Evolutionary conservation across 2,113 vertebrate genomes (phyloP).

Genomic region (Oncorhynchus clarkii): DNA sequence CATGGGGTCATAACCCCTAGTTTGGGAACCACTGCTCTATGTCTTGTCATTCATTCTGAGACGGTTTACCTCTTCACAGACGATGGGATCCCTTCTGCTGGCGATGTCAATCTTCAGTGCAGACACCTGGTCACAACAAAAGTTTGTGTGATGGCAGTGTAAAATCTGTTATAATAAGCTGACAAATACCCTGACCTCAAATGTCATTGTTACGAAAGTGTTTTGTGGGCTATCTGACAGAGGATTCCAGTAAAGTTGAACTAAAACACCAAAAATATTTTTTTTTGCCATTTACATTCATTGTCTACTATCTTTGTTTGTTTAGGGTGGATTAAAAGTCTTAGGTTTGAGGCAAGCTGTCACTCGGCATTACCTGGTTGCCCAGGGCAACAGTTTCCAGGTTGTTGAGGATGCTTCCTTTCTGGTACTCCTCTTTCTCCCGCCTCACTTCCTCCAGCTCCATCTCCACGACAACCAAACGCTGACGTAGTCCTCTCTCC

Average conservation of each 20-base stretch:
- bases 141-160: background rate
- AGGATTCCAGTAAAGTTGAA: too few relatives aligned
- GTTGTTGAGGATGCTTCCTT: constrained; percentile 35
- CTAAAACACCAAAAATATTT: background rate
- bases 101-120: constrained; percentile 65
- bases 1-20: too few relatives aligned
- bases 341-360: background rate
- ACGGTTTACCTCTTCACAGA: constrained; percentile 56
- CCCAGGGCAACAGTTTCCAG: constrained; percentile 36
- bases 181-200: too few relatives aligned
- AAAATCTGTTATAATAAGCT: too few relatives aligned
- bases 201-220: background rate
- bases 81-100: constrained; percentile 57
- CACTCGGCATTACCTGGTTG: constrained; percentile 57
- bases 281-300: background rate
- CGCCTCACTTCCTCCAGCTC: constrained; percentile 38
- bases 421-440: constrained; percentile 50
- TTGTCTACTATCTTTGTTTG: background rate
- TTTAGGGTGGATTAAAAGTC: background rate
- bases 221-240: too few relatives aligned
- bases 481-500: constrained; percentile 56
- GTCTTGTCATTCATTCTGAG: background rate
- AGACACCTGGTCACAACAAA: constrained; percentile 51
- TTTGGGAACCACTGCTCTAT: too few relatives aligned
- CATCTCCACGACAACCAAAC: constrained; percentile 54